Evolutionary conservation across 2,113 vertebrate genomes (phyloP), one percentile per base, ranked within the genome.

Genomic region (Raja brachyura): DNA sequence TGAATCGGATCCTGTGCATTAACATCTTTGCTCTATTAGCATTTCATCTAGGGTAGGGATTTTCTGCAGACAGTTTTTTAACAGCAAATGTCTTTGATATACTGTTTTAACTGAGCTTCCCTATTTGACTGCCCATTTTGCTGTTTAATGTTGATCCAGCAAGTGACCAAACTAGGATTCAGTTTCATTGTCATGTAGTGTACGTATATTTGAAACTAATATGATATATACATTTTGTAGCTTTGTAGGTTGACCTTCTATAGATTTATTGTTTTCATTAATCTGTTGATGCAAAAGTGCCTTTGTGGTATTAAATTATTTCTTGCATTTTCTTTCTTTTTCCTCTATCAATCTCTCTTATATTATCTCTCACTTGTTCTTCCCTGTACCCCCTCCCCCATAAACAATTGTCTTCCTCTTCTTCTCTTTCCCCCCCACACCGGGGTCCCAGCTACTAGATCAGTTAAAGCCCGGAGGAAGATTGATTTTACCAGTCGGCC

Each of bases 401-500:
- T n/a, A 48, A 48, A 48, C 39, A 1, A 48, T 48, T 48, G 0
- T 48, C 39, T 48, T 48, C 39, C 39, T 48, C 1, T 48, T 48
- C 39, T 48, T 48, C 39, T 3, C 39, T 48, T 48, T 3, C 39
- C 39, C 39, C 39, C 39, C 39, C 39, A 0, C 39, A 48, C 39
- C 39, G 39, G 39, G 0, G 39, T 48, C 96, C 76, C 94, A 99
- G 99, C 97, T 99, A 93, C 96, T 99, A 97, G 98, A 99, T 94
- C 98, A 99, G 96, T 96, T 99, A 95, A 99, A 99, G 96, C 99
- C 98, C 14, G 99, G 99, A 0, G 99, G 99, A 93, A 98, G 99
- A 90, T 97, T 99, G 95, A 99, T 99, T 95, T 95, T 99, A 95
- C 99, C 99, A 2, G 98, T 99, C 14, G 99, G 99, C 4, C 98